Percentiles rank a stretch among this genome's conserved stretches.
Conservation (phyloP, 2,113 vertebrate species). For the Uropsilus gracilis region DNA sequence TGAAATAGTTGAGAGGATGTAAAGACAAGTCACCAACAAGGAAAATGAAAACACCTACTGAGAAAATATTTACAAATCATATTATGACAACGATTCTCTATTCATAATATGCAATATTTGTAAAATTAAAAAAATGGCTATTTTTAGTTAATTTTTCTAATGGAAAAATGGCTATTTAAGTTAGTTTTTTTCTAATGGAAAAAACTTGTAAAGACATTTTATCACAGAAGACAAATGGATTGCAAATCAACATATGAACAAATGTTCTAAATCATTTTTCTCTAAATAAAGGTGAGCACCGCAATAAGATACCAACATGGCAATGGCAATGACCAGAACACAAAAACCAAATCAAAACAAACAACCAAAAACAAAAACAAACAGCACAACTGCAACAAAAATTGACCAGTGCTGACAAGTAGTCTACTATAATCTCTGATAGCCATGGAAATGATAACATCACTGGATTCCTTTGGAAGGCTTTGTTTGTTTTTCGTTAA, state of each 20-base stretch:
- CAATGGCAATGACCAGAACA: background rate
- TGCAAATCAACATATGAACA: too few relatives aligned
- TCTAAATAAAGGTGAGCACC: background rate
- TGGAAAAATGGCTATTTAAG: too few relatives aligned
- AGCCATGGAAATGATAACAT: too few relatives aligned
- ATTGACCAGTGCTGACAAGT: too few relatives aligned
- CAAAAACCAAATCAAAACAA: background rate
- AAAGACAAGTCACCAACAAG: too few relatives aligned
- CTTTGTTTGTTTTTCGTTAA: too few relatives aligned
- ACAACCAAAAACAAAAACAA: background rate
- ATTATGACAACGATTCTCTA: background rate
- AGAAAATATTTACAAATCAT: background rate
- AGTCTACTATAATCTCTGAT: too few relatives aligned
- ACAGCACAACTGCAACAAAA: background rate
- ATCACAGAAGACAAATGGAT: too few relatives aligned
- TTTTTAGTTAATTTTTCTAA: background rate
- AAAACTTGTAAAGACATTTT: background rate
- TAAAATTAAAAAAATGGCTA: background rate
- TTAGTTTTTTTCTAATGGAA: too few relatives aligned
- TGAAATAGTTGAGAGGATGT: too few relatives aligned
- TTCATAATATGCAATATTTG: background rate
- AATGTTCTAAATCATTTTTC: background rate
- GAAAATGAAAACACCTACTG: background rate
- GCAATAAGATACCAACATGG: background rate
- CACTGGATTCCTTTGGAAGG: too few relatives aligned